Conservation (phyloP, 2,797 vertebrate species). For the Tenualosa thibaudeaui region DNA sequence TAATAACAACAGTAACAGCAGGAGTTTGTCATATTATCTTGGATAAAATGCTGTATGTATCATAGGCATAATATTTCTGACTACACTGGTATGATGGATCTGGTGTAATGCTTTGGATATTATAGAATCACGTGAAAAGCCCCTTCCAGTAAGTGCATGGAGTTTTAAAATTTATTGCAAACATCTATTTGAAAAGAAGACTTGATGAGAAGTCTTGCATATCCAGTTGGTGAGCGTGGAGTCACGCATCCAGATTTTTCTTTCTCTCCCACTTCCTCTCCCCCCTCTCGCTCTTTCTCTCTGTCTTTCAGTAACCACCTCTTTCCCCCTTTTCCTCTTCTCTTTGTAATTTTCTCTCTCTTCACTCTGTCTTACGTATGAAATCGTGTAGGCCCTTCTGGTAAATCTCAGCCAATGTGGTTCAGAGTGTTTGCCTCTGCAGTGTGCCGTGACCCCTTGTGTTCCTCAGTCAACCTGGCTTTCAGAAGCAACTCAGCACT, state of each 20-base stretch:
- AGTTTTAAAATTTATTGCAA: not conserved
- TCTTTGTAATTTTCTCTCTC: not conserved
- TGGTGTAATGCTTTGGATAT: constrained; percentile 5
- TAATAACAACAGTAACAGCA: constrained; percentile 3
- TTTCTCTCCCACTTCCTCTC: not conserved
- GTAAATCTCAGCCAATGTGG: constrained; percentile 9
- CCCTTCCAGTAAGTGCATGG: constrained; percentile 9
- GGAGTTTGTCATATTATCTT: not conserved
- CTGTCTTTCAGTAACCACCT: not conserved
- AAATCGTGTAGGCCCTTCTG: not conserved
- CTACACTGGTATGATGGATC: not conserved
- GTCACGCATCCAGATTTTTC: not conserved
- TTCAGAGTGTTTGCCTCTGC: not conserved
- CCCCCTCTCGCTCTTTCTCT: not conserved
- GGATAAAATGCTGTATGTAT: not conserved
- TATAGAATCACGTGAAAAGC: not conserved
- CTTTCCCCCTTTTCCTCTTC: not conserved
- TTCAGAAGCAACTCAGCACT: not conserved
- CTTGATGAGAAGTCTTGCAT: not conserved
- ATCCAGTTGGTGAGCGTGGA: constrained; percentile 2
- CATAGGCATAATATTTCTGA: not conserved
- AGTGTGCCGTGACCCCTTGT: not conserved
- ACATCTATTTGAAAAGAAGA: not conserved
- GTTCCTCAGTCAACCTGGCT: not conserved
- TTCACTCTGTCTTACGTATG: not conserved